Evolutionary conservation across 2,888 invertebrate species (phyloP).

Genomic region (Cantharis nigra): DNA sequence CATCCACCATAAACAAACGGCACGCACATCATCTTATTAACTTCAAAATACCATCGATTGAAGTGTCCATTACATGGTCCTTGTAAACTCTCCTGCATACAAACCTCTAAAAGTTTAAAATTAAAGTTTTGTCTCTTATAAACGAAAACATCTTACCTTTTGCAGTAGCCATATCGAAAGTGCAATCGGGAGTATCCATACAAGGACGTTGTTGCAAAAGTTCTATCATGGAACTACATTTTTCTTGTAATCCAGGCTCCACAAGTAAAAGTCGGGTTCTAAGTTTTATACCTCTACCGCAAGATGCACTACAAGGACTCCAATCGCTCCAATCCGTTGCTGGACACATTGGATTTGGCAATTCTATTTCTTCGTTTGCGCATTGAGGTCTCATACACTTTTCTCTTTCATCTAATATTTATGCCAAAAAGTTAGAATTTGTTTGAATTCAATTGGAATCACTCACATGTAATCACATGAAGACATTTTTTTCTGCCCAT

Average conservation of each 20-base stretch:
- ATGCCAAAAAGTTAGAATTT: background rate
- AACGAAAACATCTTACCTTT: conserved; percentile 61
- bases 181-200: conserved; percentile 68
- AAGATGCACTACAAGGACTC: conserved; percentile 89
- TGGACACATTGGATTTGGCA: conserved; percentile 69
- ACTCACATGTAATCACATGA: conserved; percentile 66
- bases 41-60: conserved; percentile 86
- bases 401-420: conserved; percentile 70
- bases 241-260: conserved; percentile 66
- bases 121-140: background rate
- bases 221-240: conserved; percentile 71
- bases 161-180: conserved; percentile 74
- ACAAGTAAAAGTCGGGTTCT: conserved; percentile 74
- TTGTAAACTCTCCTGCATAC: conserved; percentile 74
- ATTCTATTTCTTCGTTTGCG: conserved; percentile 59
- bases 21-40: conserved; percentile 74
- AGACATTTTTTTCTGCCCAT: conserved; percentile 82
- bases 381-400: conserved; percentile 79
- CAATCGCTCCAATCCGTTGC: conserved; percentile 90
- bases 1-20: conserved; percentile 90
- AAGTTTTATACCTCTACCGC: conserved; percentile 78
- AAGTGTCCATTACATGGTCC: conserved; percentile 91
- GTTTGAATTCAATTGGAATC: background rate
- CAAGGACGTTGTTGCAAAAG: conserved; percentile 78
- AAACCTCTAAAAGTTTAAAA: conserved; percentile 67